Conservation (phyloP, 2,113 vertebrate genomes). For the Cercopithecus mona region DNA sequence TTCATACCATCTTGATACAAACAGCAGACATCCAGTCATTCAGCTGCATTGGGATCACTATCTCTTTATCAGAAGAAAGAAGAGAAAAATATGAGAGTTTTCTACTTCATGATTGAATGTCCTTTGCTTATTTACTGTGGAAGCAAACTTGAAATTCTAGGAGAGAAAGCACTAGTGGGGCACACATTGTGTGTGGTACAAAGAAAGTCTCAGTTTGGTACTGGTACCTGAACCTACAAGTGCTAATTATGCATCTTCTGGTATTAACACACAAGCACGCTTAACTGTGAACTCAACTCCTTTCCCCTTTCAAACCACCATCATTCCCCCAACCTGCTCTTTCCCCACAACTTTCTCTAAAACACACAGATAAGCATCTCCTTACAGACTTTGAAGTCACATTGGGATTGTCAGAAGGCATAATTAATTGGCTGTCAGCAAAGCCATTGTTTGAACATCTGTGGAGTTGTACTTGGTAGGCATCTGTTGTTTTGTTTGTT, state of each 20-base stretch:
- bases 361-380: slow-evolving; percentile 64
- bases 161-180: background rate
- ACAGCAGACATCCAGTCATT: background rate
- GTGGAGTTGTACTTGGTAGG: slow-evolving; percentile 49
- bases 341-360: slow-evolving; percentile 68
- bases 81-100: background rate
- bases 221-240: background rate
- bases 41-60: background rate
- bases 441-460: slow-evolving; percentile 72
- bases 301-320: slow-evolving; percentile 27
- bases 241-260: slow-evolving; percentile 61
- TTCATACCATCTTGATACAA: background rate
- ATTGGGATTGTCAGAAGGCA: slow-evolving; percentile 64
- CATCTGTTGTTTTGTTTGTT: background rate
- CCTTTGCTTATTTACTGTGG: background rate
- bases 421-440: slow-evolving; percentile 72
- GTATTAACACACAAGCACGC: slow-evolving; percentile 9
- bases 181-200: rapidly evolving
- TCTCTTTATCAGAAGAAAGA: background rate
- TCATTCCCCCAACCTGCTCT: slow-evolving; percentile 21
- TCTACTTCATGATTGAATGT: background rate
- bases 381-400: slow-evolving; percentile 69
- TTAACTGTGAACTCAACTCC: background rate
- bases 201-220: background rate
- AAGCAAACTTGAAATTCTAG: background rate